These are phyloP conservation scores for Zaprionus ornatus DNA, from an alignment of 1,140 invertebrate genomes.

Conservation along the genomic window DNA sequence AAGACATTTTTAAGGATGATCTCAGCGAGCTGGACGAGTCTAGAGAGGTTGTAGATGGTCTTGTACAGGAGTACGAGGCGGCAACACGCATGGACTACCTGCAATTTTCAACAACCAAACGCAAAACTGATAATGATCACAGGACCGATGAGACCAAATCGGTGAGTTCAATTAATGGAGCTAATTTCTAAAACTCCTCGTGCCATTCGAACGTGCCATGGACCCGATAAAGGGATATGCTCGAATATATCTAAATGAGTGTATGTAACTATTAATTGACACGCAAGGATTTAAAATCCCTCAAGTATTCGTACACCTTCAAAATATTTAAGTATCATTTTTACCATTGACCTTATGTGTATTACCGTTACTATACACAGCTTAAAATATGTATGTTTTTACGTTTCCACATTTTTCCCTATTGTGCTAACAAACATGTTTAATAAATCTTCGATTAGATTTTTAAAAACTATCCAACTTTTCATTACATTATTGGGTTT, in stretches of 20 bases:
- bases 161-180: not conserved
- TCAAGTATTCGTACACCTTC: slow-evolving; percentile 42
- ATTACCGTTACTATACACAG: slow-evolving; percentile 7
- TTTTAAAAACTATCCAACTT: not conserved
- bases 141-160: slow-evolving; percentile 48
- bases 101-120: slow-evolving; percentile 83
- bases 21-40: slow-evolving; percentile 96
- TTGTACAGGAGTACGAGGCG: slow-evolving; percentile 97
- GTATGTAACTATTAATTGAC: slow-evolving; percentile 31
- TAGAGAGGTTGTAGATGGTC: slow-evolving; percentile 93
- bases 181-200: not conserved
- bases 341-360: not conserved
- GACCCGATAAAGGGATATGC: not conserved
- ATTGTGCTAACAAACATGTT: slow-evolving; percentile 27
- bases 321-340: slow-evolving; percentile 13
- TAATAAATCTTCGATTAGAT: not conserved
- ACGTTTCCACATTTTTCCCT: slow-evolving; percentile 10
- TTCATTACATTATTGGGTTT: too few relatives aligned
- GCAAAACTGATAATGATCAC: not conserved
- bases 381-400: not conserved
- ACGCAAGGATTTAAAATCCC: slow-evolving; percentile 53
- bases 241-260: slow-evolving; percentile 35
- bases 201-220: slow-evolving; percentile 46
- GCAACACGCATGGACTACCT: slow-evolving; percentile 96
- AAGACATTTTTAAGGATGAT: slow-evolving; percentile 96